A percentile compares a stretch with the other conserved stretches of the same genome.
phyloP scores from a whole-genome alignment of 2,113 vertebrate species.

The Leptosomus discolor region DNA sequence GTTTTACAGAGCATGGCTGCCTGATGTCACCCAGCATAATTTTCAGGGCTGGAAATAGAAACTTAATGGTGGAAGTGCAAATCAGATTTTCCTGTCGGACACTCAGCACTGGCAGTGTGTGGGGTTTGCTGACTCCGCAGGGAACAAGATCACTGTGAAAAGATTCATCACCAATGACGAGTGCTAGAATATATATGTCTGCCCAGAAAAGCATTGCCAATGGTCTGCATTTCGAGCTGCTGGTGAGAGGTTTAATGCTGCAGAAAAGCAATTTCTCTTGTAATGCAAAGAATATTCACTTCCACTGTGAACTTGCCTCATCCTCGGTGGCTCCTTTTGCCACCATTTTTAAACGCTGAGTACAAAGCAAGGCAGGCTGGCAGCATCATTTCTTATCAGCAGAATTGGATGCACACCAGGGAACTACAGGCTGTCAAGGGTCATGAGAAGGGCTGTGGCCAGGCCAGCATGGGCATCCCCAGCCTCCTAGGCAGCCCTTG shows the following conservation, averaged over 20 bases:
- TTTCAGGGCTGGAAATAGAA: background rate
- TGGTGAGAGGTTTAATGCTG: background rate
- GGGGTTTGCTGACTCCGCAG: background rate
- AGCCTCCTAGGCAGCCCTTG: background rate
- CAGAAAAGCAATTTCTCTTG: background rate
- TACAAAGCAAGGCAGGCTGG: background rate
- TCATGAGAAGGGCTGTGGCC: background rate
- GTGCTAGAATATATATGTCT: background rate
- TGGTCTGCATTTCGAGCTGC: background rate
- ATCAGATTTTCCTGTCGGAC: background rate
- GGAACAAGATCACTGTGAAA: background rate
- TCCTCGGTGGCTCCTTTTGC: background rate
- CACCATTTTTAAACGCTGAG: background rate
- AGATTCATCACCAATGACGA: background rate
- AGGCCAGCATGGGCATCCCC: rapidly evolving
- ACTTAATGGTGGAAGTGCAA: constrained; percentile 11
- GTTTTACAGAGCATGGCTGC: background rate
- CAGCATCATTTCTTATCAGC: background rate
- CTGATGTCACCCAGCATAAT: background rate
- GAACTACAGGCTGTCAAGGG: background rate
- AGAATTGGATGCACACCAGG: no score
- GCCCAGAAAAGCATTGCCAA: background rate
- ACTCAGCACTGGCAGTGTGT: background rate
- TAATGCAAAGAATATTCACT: background rate
- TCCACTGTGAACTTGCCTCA: background rate